A percentile compares a stretch with the other conserved stretches of the same genome.
phyloP scores from a whole-genome alignment of 2,888 invertebrate genomes.

The Choristoneura rosaceana region DNA sequence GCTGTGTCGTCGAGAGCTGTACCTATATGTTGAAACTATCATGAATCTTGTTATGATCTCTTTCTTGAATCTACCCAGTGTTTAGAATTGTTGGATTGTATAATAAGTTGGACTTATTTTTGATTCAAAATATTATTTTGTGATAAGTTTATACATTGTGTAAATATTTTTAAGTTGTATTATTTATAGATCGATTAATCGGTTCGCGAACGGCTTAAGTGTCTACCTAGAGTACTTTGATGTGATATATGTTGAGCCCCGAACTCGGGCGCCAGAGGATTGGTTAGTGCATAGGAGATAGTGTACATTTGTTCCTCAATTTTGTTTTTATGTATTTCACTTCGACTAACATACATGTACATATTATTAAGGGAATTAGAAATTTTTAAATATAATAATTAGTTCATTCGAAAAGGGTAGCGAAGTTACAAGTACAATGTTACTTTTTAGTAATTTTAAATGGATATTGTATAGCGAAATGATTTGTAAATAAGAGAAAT shows the following conservation, averaged over 20 bases:
- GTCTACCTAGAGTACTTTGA: conserved; percentile 57
- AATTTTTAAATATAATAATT: conserved; percentile 62
- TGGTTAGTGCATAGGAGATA: conserved; percentile 76
- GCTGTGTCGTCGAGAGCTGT: conserved; percentile 60
- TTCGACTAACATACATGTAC: conserved; percentile 79
- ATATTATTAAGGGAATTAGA: conserved; percentile 66
- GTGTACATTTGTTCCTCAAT: conserved; percentile 82
- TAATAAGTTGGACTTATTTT: conserved; percentile 71
- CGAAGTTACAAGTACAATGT: conserved; percentile 82
- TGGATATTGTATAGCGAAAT: conserved; percentile 78
- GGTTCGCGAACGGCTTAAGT: conserved; percentile 75
- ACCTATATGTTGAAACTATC: conserved; percentile 62
- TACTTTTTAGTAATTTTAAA: conserved; percentile 80
- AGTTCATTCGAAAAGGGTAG: conserved; percentile 80
- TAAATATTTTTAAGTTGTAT: conserved; percentile 74
- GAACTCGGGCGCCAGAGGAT: conserved; percentile 57
- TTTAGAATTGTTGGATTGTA: conserved; percentile 78
- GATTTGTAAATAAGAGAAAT: conserved; percentile 83
- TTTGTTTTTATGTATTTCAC: conserved; percentile 70
- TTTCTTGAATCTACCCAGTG: conserved; percentile 84
- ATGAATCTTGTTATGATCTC: conserved; percentile 85
- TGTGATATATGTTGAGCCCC: conserved; percentile 75
- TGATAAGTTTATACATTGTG: conserved; percentile 79
- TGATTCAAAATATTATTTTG: conserved; percentile 72
- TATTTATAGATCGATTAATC: conserved; percentile 57